Conservation (phyloP, 2,888 invertebrate genomes). For the Timandra comae region DNA sequence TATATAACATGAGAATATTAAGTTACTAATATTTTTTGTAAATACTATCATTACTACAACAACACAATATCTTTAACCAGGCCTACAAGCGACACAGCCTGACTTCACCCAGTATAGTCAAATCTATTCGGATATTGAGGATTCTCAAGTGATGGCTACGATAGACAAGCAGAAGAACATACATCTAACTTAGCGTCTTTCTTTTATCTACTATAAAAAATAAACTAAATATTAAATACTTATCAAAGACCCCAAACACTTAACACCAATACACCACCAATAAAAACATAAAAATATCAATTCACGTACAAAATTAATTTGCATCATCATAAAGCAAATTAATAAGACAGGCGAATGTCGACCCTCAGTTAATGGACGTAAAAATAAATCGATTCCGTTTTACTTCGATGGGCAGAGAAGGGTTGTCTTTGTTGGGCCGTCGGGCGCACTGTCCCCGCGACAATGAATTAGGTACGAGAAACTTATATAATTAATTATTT, state of each 20-base stretch:
- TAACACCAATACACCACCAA: background rate
- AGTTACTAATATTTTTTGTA: no score
- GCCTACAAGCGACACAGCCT: no score
- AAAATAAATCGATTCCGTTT: conserved; percentile 52
- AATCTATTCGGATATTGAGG: no score
- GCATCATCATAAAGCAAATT: conserved; percentile 22
- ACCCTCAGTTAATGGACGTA: conserved; percentile 35
- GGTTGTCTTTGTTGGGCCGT: conserved; percentile 34
- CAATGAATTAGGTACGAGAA: conserved; percentile 9
- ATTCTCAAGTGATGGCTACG: no score
- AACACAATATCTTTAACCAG: no score
- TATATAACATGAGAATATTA: no score
- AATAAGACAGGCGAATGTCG: conserved; percentile 31
- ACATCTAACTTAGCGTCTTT: no score
- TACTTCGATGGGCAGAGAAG: conserved; percentile 40
- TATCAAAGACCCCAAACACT: background rate
- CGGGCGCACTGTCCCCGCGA: conserved; percentile 6
- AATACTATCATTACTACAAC: no score
- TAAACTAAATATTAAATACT: background rate
- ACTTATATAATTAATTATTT: conserved; percentile 3
- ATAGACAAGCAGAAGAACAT: no score
- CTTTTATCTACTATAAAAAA: background rate
- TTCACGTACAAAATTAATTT: no score
- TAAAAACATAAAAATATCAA: background rate
- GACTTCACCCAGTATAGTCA: no score